phyloP scores from a whole-genome alignment of 2,888 invertebrate genomes.

The Deilephila porcellus region DNA sequence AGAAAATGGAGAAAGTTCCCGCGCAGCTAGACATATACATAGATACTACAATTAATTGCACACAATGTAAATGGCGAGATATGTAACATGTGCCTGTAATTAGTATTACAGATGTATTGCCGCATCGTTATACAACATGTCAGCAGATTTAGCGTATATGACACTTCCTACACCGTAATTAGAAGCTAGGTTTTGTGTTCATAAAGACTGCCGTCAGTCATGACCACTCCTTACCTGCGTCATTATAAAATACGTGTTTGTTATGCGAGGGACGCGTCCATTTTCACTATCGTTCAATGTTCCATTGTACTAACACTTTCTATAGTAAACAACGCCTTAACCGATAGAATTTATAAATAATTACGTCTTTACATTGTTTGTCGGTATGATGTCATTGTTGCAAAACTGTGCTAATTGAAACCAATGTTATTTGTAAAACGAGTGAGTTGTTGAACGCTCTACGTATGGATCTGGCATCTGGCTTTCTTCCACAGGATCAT shows the following conservation, averaged over 20 bases:
- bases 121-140: conserved; percentile 14
- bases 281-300: conserved; percentile 82
- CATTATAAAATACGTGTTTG: conserved; percentile 58
- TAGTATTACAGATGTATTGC: conserved; percentile 19
- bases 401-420: conserved; percentile 42
- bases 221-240: conserved; percentile 26
- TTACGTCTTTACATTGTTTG: conserved; percentile 49
- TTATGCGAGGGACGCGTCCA: conserved; percentile 60
- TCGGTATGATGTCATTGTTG: conserved; percentile 51
- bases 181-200: conserved; percentile 8
- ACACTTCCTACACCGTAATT: conserved; percentile 10
- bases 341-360: conserved; percentile 53
- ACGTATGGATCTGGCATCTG: not conserved
- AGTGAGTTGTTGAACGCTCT: conserved; percentile 26
- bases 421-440: conserved; percentile 37
- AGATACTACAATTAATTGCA: not conserved
- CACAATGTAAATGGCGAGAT: conserved; percentile 1
- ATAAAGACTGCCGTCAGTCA: conserved; percentile 22
- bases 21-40: not conserved
- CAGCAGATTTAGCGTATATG: conserved; percentile 19
- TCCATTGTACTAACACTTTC: conserved; percentile 76
- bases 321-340: conserved; percentile 68
- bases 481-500: not conserved
- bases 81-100: conserved; percentile 2
- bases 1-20: conserved; percentile 8